phyloP scores from a whole-genome alignment of 2,113 vertebrate species.

The Paradisaea rubra region DNA sequence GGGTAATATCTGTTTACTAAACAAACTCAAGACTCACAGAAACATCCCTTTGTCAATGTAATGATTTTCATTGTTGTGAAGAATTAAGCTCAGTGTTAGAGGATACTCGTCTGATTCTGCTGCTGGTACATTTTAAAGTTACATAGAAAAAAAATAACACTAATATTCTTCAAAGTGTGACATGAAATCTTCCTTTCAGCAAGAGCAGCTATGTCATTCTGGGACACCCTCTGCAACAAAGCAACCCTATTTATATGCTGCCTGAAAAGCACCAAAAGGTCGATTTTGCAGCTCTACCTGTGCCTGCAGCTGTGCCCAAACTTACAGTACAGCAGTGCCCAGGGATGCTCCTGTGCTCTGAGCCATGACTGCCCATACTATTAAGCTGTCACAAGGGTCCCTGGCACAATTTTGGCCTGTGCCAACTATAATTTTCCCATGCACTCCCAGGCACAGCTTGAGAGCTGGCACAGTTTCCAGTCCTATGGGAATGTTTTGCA shows the following conservation, averaged over 20 bases:
- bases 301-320: neutral
- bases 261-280: neutral
- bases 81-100: neutral
- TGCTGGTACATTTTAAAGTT: neutral
- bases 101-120: neutral
- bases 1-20: conserved; percentile 6
- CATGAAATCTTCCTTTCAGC: neutral
- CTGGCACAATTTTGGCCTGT: neutral
- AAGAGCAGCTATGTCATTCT: neutral
- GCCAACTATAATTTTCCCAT: neutral
- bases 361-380: neutral
- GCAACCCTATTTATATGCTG: neutral
- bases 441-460: conserved; percentile 11
- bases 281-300: neutral
- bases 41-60: neutral
- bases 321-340: neutral
- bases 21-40: conserved; percentile 1
- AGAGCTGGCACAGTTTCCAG: neutral
- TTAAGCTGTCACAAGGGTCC: neutral
- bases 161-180: neutral
- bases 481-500: conserved; percentile 29
- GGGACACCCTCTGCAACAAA: neutral
- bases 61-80: neutral
- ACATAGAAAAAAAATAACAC: neutral
- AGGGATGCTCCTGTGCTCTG: neutral